A percentile compares a stretch with the other conserved stretches of the same genome.
phyloP scores from a whole-genome alignment of 2,888 invertebrate species.

The Acleris laterana region DNA sequence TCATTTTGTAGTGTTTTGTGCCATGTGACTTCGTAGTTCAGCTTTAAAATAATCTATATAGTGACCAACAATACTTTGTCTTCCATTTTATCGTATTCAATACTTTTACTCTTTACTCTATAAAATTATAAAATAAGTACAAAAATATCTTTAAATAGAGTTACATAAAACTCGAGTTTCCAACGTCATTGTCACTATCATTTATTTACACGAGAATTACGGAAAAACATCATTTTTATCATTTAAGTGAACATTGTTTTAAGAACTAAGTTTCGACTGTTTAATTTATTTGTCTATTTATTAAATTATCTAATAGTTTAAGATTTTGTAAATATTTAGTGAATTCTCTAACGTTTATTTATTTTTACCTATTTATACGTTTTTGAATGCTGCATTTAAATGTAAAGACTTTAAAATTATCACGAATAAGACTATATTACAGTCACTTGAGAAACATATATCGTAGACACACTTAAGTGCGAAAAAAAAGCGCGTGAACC shows the following conservation, averaged over 20 bases:
- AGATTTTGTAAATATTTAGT: conserved; percentile 75
- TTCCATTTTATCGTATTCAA: conserved; percentile 48
- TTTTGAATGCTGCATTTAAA: conserved; percentile 31
- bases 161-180: neutral
- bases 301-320: conserved; percentile 59
- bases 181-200: conserved; percentile 22
- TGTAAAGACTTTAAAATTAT: conserved; percentile 25
- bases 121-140: conserved; percentile 47
- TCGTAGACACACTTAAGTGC: no score
- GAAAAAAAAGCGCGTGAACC: no score
- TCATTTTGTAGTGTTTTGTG: neutral
- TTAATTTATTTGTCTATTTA: conserved; percentile 77
- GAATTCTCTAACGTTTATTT: conserved; percentile 51
- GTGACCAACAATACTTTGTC: conserved; percentile 46
- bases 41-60: conserved; percentile 11
- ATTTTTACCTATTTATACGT: conserved; percentile 25
- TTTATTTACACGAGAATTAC: conserved; percentile 38
- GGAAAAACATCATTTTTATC: conserved; percentile 40
- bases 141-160: conserved; percentile 41
- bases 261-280: conserved; percentile 61
- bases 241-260: conserved; percentile 50
- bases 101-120: conserved; percentile 40
- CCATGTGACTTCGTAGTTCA: conserved; percentile 1
- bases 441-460: no score
- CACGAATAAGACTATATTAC: no score